Base-by-base conservation (phyloP, 2,888 invertebrate species). In the Ceratothoa steindachneri region DNA sequence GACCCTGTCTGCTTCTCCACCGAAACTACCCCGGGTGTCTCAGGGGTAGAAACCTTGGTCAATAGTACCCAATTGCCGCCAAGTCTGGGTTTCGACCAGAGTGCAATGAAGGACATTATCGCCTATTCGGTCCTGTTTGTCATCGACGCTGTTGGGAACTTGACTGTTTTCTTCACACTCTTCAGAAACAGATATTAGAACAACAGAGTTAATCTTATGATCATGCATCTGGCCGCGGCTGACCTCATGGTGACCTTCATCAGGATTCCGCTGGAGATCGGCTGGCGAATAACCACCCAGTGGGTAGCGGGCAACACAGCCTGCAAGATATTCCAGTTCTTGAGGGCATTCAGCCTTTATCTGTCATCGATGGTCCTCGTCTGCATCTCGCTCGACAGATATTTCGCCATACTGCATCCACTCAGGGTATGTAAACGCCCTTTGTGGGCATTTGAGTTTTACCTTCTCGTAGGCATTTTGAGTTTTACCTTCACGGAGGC, bases 201-300 rank as follows among this genome's bases (percentile, higher is more conserved):
- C 82, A 90, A 90, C 0, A 84, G 92, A 53, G 90, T 93, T 67
- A 91, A 90, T 73, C 83, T 92, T 75, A 88, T 93, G 85, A 91
- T 93, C 83, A 88, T 91, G 72, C 91, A 93, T 83, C 85, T 93
- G 53, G 89, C 91, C 0, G 87, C 91, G 1, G 93, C 93, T 5
- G 93, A 93, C 83, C 85, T 93, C 81, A 88, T 93, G 69, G 93
- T 93, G 31, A 90, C 90, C 0, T 91, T 92, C 82, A 87, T 92
- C 80, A 90, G 90, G 84, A 90, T 92, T 81, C 92, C 92, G 0
- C 73, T 85, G 68, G 85, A 89, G 89, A 88, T 91, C 71, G 88
- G 87, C 0, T 92, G 92, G 92, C 84, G 90, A 31, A 84, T 90
- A 0, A 91, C 91, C 0, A 89, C 90, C n/a, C 88, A 89, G 41